Conservation (phyloP, 2,113 vertebrate species). For the Pontoporia blainvillei region DNA sequence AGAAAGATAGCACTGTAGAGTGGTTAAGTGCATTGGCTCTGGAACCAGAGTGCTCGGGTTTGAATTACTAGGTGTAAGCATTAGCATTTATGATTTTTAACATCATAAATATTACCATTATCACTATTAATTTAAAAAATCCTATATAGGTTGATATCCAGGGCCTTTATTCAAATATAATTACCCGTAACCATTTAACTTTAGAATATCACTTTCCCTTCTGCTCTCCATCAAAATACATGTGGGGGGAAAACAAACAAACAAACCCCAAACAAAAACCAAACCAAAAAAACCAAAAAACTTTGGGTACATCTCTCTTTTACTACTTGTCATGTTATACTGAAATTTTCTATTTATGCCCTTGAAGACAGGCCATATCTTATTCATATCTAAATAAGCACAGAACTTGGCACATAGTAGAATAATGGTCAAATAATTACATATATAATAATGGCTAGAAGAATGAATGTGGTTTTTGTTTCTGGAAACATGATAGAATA, state of each 20-base stretch:
- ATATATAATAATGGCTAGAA: neutral
- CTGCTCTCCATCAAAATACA: neutral
- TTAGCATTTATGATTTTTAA: neutral
- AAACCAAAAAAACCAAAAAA: neutral
- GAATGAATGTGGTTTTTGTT: neutral
- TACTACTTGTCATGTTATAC: neutral
- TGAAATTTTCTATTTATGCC: neutral
- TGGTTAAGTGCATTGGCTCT: neutral
- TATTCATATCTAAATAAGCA: conserved; percentile 4
- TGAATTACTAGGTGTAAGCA: neutral
- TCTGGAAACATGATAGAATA: neutral
- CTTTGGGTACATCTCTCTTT: neutral
- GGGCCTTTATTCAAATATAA: neutral
- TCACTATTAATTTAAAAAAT: neutral
- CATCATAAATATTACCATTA: neutral
- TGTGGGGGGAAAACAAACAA: neutral
- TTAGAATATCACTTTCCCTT: neutral
- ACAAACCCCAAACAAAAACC: no score
- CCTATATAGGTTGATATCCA: neutral
- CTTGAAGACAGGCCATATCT: neutral
- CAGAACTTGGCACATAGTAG: neutral
- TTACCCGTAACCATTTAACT: neutral
- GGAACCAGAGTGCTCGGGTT: neutral
- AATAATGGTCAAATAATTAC: neutral
- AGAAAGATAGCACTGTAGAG: neutral